Base-by-base conservation (phyloP, 2,888 invertebrate species). In the Xestia rhomboidea region DNA sequence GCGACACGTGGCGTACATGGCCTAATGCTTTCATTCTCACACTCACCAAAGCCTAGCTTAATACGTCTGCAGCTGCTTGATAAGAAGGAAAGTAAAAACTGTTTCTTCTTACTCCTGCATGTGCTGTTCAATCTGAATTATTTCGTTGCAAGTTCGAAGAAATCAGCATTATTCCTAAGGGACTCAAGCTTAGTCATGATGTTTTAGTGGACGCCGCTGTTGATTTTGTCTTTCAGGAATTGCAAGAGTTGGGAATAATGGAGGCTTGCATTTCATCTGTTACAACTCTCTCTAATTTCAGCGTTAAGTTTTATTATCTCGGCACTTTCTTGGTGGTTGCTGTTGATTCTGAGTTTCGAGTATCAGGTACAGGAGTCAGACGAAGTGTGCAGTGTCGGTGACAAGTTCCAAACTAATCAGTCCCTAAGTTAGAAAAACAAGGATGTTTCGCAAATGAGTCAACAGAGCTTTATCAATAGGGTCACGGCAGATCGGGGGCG, bases 401-500 rank as follows among this genome's bases (percentile, higher is more conserved):
- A 34, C 5, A 30, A 60, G 30, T 21, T 60, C 30, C 30, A 30
- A 60, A 60, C 63, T 24, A 4, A 24, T 24, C 34, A 24, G 24
- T 38, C 38, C 38, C 34, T 24, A 34, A 34, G 24, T 38, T 38
- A 63, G 15, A 30, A 75, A 66, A 76, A 79, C 63, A 73, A 75
- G 69, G 41, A 79, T 88, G 83, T 91, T 91, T 90, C 89, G 89
- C 89, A 91, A 92, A 91, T 90, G 88, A 90, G 83, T 89, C 87
- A 89, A 90, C 86, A 76, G 18, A 72, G 71, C 46, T 76, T 77
- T 67, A 73, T 76, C 77, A 89, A 77, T 77, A 66, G 82, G 91
- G 91, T 92, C 91, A 89, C 79, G 85, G 83, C 76, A 82, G 80
- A 87, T 86, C 73, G 85, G 75, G 71, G 72, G 38, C 72, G 77